Evolutionary conservation across 53 echinoderm and acorn worm species (phyloP), one percentile per base, ranked within the genome.

Genomic region (Holothuria leucospilota): DNA sequence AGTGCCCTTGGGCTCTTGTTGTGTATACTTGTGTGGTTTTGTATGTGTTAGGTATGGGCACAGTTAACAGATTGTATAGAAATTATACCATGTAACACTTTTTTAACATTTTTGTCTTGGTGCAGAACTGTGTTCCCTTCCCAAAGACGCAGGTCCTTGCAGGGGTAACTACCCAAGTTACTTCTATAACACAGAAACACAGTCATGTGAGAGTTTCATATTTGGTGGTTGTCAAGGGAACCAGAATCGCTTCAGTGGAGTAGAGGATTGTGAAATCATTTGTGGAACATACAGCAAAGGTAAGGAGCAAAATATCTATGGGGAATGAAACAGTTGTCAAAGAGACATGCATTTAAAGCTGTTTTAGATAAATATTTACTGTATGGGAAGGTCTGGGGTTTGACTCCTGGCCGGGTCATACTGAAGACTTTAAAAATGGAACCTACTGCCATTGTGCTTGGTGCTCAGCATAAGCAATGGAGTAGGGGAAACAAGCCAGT

Each of bases 181-280:
- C 81, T 96, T 68, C 84, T 96, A 89, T 85, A 92, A 96, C 74
- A 59, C 58, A 14, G 87, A 89, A 27, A 67, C 89, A 8, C 85
- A 92, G 26, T 40, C 79, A n/a, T 96, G 96, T 84, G 89, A 94
- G 59, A n/a, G 41, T 42, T 96, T 96, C 84, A 86, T 70, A 51
- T 96, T 90, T 91, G 96, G 96, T 59, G 96, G 96, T 42, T 96
- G 96, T 77, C 89, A 86, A 59, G 98, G 98, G 23, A 97, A 97
- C 81, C 86, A 88, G 75, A 97, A 97, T 41, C 91, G 95, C 29
- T 97, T 97, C 84, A 86, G 92, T 65, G 87, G 87, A 8, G 52
- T 58, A 26, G 40, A 90, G 9, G 91, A 91, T 62, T 97, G 98
- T 86, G 90, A 95, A 60, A 86, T 89, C 29, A 85, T 89, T 20